Percentiles rank a stretch among this genome's conserved stretches.
phyloP scores from a whole-genome alignment of 2,113 vertebrate genomes.

The Chunga burmeisteri region DNA sequence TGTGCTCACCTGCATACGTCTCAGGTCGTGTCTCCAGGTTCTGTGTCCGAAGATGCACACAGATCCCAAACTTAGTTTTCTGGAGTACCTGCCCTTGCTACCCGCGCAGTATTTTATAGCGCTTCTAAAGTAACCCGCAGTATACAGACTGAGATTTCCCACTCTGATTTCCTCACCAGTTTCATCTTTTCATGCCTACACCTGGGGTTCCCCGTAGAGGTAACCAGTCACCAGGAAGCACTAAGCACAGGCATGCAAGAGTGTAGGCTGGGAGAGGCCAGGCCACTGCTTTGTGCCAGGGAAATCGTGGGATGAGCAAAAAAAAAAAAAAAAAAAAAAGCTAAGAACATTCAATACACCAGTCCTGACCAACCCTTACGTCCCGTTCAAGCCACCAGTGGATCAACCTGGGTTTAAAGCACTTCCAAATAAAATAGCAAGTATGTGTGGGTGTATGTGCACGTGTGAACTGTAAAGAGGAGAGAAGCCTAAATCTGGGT shows the following conservation, averaged over 20 bases:
- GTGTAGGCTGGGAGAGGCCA: not conserved
- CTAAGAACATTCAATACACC: not conserved
- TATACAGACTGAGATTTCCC: not conserved
- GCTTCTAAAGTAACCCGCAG: not conserved
- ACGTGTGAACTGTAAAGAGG: not conserved
- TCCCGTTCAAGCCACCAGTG: not conserved
- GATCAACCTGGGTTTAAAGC: not conserved
- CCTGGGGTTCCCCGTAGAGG: not conserved
- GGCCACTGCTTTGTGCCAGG: not conserved
- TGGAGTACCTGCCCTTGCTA: not conserved
- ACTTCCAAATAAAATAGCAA: not conserved
- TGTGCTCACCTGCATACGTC: rapidly evolving
- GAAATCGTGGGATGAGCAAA: not conserved
- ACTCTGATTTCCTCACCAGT: not conserved
- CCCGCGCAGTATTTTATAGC: not conserved
- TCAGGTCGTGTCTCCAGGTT: rapidly evolving
- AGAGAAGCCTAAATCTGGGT: not conserved
- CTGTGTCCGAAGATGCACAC: no score
- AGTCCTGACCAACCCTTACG: not conserved
- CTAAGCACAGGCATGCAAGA: not conserved
- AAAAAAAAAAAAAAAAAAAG: not conserved
- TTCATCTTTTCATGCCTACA: not conserved
- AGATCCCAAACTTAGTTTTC: not conserved
- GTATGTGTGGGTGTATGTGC: no score
- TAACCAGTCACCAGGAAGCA: not conserved